Conservation (phyloP, 2,797 vertebrate species). For the Pteropus rufus region DNA sequence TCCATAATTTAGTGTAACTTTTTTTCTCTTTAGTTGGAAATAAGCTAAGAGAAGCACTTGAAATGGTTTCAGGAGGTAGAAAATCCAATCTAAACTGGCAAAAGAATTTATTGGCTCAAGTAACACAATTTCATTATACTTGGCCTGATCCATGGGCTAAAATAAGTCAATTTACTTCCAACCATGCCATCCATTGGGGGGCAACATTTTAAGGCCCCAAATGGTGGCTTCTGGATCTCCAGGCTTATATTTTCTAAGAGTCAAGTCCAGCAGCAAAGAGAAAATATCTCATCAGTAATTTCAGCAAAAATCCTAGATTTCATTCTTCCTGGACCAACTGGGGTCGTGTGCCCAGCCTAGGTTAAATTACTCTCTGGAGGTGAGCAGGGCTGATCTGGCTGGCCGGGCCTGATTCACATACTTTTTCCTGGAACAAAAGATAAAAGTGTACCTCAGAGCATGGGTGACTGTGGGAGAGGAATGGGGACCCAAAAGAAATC, state of each 20-base stretch:
- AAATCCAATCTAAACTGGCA: neutral
- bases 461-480: neutral
- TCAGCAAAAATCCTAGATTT: neutral
- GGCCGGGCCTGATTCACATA: neutral
- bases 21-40: constrained; percentile 34
- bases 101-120: neutral
- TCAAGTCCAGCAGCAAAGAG: neutral
- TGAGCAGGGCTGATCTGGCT: neutral
- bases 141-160: neutral
- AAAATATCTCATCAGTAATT: neutral
- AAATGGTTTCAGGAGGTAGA: neutral
- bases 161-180: constrained; percentile 19
- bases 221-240: neutral
- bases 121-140: neutral
- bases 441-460: neutral
- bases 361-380: neutral
- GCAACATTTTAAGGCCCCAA: neutral
- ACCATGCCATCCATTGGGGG: neutral
- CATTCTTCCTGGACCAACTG: neutral
- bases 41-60: neutral
- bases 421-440: neutral
- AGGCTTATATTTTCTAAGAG: neutral
- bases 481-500: neutral
- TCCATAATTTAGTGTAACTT: neutral
- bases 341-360: neutral